phyloP scores from a whole-genome alignment of 2,888 invertebrate species.

The Eilema caniola region DNA sequence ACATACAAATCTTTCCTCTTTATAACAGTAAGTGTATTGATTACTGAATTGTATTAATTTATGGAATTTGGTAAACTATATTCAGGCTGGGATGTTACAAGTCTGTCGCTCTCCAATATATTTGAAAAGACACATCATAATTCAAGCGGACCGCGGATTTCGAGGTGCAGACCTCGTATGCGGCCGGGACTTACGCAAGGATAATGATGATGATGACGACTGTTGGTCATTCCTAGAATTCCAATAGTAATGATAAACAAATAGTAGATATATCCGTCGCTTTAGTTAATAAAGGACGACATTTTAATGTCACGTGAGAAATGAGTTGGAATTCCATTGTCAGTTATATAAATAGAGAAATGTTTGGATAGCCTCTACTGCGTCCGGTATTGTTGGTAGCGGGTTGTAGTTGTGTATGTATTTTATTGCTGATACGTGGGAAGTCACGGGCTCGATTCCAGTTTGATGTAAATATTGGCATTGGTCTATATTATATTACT shows the following conservation, averaged over 20 bases:
- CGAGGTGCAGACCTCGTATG: too few species aligned
- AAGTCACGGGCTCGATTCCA: not conserved
- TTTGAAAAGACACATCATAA: too few species aligned
- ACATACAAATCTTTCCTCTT: too few species aligned
- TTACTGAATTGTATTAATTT: too few species aligned
- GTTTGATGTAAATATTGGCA: not conserved
- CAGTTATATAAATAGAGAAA: conserved; percentile 2
- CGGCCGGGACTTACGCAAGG: too few species aligned
- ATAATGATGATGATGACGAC: too few species aligned
- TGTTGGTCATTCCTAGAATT: conserved; percentile 23
- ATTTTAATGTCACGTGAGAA: conserved; percentile 15
- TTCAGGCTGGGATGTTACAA: too few species aligned
- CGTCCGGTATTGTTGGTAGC: conserved; percentile 3
- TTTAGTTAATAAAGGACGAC: conserved; percentile 15
- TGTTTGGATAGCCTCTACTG: conserved; percentile 6
- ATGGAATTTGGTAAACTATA: too few species aligned
- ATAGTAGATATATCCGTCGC: conserved; percentile 26
- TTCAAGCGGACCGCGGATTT: too few species aligned
- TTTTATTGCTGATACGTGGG: not conserved
- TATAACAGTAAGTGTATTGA: too few species aligned
- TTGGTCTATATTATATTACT: not conserved
- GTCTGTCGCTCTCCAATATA: too few species aligned
- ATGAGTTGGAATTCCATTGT: conserved; percentile 1
- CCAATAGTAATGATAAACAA: conserved; percentile 18
- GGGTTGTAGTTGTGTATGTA: conserved; percentile 2